A percentile compares a stretch with the other conserved stretches of the same genome.
Conservation (phyloP, 2,888 invertebrate species). For the Cremastinae sp. region DNA sequence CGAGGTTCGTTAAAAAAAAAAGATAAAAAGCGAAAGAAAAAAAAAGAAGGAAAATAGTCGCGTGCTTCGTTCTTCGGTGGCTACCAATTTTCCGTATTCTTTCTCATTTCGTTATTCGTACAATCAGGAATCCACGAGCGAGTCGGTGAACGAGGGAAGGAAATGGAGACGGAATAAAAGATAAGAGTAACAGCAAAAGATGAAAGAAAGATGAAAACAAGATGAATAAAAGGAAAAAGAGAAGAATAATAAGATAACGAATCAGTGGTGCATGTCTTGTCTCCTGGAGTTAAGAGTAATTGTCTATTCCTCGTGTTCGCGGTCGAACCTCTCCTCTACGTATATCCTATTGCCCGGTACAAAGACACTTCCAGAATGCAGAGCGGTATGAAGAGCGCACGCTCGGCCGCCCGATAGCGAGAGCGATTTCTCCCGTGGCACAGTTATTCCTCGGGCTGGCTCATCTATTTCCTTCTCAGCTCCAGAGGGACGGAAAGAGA, state of each 20-base stretch:
- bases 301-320: slow-evolving; percentile 45
- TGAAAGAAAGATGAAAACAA: slow-evolving; percentile 13
- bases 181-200: slow-evolving; percentile 10
- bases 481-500: no score
- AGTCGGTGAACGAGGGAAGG: no score
- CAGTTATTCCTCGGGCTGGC: slow-evolving; percentile 18
- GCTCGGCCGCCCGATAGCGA: no score
- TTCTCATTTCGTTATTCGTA: not conserved
- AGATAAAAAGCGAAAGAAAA: no score
- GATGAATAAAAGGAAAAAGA: not conserved
- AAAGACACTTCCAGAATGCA: slow-evolving; percentile 21
- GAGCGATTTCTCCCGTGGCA: no score
- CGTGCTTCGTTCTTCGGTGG: slow-evolving; percentile 24
- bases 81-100: slow-evolving; percentile 34
- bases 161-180: not conserved
- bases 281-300: slow-evolving; percentile 57
- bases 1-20: slow-evolving; percentile 28
- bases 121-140: slow-evolving; percentile 33
- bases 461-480: slow-evolving; percentile 26
- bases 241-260: slow-evolving; percentile 45
- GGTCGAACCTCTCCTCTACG: not conserved
- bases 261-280: slow-evolving; percentile 6
- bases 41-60: no score
- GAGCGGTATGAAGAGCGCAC: slow-evolving; percentile 20
- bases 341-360: slow-evolving; percentile 3